Evolutionary conservation across 2,888 invertebrate species (phyloP).

Genomic region (Nebria salina): DNA sequence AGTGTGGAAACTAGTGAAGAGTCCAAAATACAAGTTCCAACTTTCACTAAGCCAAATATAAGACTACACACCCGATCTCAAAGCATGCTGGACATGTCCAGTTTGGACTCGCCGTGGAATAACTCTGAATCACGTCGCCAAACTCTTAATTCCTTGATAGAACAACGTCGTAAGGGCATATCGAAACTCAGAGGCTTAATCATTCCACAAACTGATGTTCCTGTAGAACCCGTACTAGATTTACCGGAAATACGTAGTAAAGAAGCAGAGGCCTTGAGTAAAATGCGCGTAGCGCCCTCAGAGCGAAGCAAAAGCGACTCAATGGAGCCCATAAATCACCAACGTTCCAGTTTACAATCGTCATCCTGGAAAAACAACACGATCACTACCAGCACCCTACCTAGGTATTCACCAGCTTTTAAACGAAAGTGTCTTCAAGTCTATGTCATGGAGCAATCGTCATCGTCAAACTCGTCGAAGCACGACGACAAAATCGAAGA

Average conservation of each 20-base stretch:
- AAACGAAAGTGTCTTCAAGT: slow-evolving; percentile 79
- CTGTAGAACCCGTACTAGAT: slow-evolving; percentile 70
- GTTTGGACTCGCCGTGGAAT: slow-evolving; percentile 53
- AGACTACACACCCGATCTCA: slow-evolving; percentile 63
- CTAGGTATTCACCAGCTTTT: slow-evolving; percentile 85
- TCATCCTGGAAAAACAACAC: slow-evolving; percentile 59
- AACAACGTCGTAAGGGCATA: slow-evolving; percentile 83
- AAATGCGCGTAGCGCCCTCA: slow-evolving; percentile 55
- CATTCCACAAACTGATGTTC: slow-evolving; percentile 77
- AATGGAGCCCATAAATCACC: slow-evolving; percentile 53
- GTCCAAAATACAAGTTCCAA: slow-evolving; percentile 28
- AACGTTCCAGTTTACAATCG: slow-evolving; percentile 51
- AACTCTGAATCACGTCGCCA: slow-evolving; percentile 56
- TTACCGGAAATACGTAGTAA: slow-evolving; percentile 85
- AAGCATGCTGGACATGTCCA: slow-evolving; percentile 63
- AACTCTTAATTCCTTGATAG: slow-evolving; percentile 73
- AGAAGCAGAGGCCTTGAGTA: slow-evolving; percentile 58
- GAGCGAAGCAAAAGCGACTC: slow-evolving; percentile 54
- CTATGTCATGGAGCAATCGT: slow-evolving; percentile 59
- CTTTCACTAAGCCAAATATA: slow-evolving; percentile 49
- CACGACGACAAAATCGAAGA: slow-evolving; percentile 60
- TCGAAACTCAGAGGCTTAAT: slow-evolving; percentile 88
- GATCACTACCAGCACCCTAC: slow-evolving; percentile 66
- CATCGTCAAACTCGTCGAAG: slow-evolving; percentile 18
- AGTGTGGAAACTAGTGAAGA: slow-evolving; percentile 19